A percentile compares a stretch with the other conserved stretches of the same genome.
These are phyloP conservation scores for Pteruthius melanotis DNA, from an alignment of 2,113 vertebrate genomes.

Conservation along the genomic window DNA sequence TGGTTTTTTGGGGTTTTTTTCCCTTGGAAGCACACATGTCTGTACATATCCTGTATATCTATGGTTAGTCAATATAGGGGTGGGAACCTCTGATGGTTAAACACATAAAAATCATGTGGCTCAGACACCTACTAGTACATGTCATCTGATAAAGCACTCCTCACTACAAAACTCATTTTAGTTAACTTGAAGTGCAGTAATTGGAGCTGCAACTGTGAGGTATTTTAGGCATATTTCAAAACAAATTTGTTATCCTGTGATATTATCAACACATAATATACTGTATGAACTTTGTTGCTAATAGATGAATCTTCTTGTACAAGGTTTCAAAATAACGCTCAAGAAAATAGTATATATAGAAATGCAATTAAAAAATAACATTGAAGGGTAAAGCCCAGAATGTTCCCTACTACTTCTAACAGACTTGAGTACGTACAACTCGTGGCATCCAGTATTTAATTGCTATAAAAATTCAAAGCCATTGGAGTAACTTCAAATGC, in stretches of 20 bases:
- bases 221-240: neutral
- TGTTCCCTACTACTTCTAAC: neutral
- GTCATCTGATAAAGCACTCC: neutral
- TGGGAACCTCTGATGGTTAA: neutral
- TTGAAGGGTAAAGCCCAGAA: neutral
- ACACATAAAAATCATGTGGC: rapidly evolving
- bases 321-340: neutral
- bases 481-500: neutral
- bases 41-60: neutral
- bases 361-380: neutral
- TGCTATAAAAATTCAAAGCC: neutral
- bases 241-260: neutral
- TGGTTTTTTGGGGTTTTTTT: neutral
- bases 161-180: neutral
- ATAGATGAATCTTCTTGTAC: neutral
- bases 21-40: neutral
- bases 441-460: neutral
- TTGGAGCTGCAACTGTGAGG: neutral
- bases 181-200: neutral
- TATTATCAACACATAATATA: too few species aligned
- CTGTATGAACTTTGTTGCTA: neutral
- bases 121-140: neutral
- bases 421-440: neutral
- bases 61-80: neutral
- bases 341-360: neutral